Evolutionary conservation across 2,888 invertebrate genomes (phyloP).

Genomic region (Nycteola revayana): DNA sequence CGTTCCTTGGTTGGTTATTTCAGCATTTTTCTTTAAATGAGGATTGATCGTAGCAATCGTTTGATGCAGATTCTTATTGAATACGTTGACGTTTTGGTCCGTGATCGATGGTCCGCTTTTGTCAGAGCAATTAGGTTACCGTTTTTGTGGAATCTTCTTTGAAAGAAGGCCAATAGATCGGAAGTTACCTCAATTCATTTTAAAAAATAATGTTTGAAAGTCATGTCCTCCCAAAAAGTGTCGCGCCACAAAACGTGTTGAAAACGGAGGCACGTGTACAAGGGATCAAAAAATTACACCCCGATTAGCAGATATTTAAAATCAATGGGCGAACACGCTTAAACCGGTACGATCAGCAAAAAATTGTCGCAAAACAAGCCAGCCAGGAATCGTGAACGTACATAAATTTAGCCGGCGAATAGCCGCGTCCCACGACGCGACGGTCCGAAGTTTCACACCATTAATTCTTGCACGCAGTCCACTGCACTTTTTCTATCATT

Average conservation of each 20-base stretch:
- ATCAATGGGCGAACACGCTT: conserved; percentile 25
- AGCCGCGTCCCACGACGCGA: conserved; percentile 43
- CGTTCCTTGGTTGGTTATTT: conserved; percentile 43
- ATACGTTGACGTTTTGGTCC: conserved; percentile 49
- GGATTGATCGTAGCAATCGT: conserved; percentile 78
- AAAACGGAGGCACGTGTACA: neutral
- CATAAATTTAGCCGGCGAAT: conserved; percentile 57
- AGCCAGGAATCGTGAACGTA: conserved; percentile 50
- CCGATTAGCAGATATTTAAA: conserved; percentile 9
- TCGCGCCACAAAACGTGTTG: too few relatives aligned
- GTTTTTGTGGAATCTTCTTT: conserved; percentile 18
- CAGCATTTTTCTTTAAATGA: conserved; percentile 53
- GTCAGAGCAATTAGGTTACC: conserved; percentile 34
- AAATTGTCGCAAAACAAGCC: conserved; percentile 22
- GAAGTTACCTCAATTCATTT: too few relatives aligned
- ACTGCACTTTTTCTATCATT: conserved; percentile 63
- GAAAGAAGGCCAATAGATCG: neutral
- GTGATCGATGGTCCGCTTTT: conserved; percentile 59
- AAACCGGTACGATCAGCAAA: conserved; percentile 24
- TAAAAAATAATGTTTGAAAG: too few relatives aligned
- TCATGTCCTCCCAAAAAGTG: too few relatives aligned
- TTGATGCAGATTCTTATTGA: conserved; percentile 72
- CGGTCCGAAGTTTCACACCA: conserved; percentile 64
- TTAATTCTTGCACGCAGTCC: conserved; percentile 72
- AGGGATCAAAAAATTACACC: neutral